Base-by-base conservation (phyloP, 2,888 invertebrate genomes). In the Malacosoma neustria region DNA sequence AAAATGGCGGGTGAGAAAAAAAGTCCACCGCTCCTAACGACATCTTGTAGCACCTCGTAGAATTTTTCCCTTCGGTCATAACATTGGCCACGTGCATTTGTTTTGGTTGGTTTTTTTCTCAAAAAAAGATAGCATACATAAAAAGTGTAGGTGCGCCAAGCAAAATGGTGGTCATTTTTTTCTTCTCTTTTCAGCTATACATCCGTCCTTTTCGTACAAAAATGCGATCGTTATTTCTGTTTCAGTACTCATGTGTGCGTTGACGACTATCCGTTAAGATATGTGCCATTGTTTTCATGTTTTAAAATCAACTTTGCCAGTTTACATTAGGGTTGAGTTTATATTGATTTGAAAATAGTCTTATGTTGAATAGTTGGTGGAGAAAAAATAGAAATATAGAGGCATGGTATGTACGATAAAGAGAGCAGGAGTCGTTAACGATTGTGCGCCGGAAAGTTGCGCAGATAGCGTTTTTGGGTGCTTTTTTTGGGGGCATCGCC, bases 151-250 rank as follows among this genome's bases (percentile, higher is more conserved):
- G 77, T 74, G 74, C 76, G 76, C 80, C 74, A 70, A 79, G 80
- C 85, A 84, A 85, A 85, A 85, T 85, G 85, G 82, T 76, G 72
- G 84, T 75, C 80, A 80, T 84, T 85, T 85, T 84, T 85, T 85
- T 84, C 84, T 82, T 85, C 84, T 84, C 84, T 85, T 85, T 85
- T 85, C 80, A 80, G 71, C 80, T 80, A 84, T 84, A 80, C 82
- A 79, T 84, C 85, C 72, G 82, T 85, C 85, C 85, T 84, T 84
- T 84, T 85, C 85, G 73, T 81, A 74, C 85, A 85, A 85, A 85
- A 85, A 85, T 80, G 81, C 87, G 87, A 87, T 87, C 87, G 87
- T 86, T 86, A 87, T 86, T 87, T 86, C 85, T 82, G 84, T 85
- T 84, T 81, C 81, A 84, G 77, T 72, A 72, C 65, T 62, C 63